Conservation (phyloP, 1,140 invertebrate genomes). For the Palaemon carinicauda region DNA sequence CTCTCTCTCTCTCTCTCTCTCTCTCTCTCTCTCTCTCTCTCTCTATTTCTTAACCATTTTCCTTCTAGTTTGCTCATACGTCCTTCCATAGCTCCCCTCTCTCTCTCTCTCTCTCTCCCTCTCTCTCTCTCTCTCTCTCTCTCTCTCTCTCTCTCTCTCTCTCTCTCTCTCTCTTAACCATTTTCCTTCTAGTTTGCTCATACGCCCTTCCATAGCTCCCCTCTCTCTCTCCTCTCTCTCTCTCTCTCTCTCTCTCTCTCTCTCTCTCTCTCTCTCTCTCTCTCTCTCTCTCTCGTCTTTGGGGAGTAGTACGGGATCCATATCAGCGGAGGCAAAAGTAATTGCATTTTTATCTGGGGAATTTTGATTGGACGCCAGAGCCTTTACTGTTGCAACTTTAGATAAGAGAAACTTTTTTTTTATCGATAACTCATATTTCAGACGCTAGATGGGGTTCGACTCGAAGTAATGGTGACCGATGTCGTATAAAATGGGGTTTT, state of each 20-base stretch:
- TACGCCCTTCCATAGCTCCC: too few relatives aligned
- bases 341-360: too few relatives aligned
- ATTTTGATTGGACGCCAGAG: too few relatives aligned
- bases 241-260: constrained; percentile 6
- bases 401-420: too few relatives aligned
- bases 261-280: constrained; percentile 27
- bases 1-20: neutral
- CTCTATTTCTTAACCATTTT: neutral
- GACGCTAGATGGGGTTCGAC: too few relatives aligned
- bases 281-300: constrained; percentile 21
- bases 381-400: neutral
- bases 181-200: neutral
- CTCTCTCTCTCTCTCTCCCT: too few relatives aligned
- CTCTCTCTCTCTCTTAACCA: neutral
- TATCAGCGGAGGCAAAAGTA: neutral
- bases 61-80: neutral
- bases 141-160: neutral
- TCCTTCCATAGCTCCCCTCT: too few relatives aligned
- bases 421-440: too few relatives aligned
- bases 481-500: too few relatives aligned
- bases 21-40: neutral
- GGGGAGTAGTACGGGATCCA: neutral
- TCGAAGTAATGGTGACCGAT: too few relatives aligned
- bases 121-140: neutral
- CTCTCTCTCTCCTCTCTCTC: too few relatives aligned